phyloP scores from a whole-genome alignment of 2,888 invertebrate species.

The Nowickia ferox region DNA sequence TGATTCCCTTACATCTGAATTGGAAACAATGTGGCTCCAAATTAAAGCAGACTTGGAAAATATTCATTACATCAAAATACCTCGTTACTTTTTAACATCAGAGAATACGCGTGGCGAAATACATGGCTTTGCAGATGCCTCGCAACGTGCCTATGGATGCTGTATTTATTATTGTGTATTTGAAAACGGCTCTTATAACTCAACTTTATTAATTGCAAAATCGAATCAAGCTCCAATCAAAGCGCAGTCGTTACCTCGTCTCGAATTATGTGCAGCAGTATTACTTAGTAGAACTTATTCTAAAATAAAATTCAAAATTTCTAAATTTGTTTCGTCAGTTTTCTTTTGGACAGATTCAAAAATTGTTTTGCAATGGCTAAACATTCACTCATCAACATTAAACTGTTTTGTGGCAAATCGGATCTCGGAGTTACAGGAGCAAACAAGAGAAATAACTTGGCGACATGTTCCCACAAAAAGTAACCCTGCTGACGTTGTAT shows the following conservation, averaged over 20 bases:
- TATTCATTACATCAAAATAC: conserved; percentile 38
- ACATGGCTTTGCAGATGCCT: conserved; percentile 67
- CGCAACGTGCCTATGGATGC: conserved; percentile 53
- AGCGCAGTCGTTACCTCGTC: conserved; percentile 65
- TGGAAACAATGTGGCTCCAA: conserved; percentile 39
- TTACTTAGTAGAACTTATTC: conserved; percentile 57
- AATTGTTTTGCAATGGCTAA: conserved; percentile 38
- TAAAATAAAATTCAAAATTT: conserved; percentile 33
- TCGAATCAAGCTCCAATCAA: conserved; percentile 71
- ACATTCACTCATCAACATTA: conserved; percentile 47
- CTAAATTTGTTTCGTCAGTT: conserved; percentile 18
- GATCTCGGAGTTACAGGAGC: conserved; percentile 58
- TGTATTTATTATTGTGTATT: conserved; percentile 54
- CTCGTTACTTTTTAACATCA: conserved; percentile 39
- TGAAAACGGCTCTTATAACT: conserved; percentile 7
- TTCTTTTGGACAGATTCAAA: conserved; percentile 42
- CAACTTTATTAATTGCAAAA: conserved; percentile 60
- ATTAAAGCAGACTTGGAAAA: conserved; percentile 23
- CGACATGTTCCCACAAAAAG: conserved; percentile 54
- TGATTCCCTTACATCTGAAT: too few species aligned
- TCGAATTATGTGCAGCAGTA: conserved; percentile 68
- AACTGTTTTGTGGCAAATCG: conserved; percentile 67
- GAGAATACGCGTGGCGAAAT: conserved; percentile 42
- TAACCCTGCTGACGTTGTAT: conserved; percentile 55
- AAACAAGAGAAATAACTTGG: conserved; percentile 36